phyloP scores from a whole-genome alignment of 2,113 vertebrate genomes.

The Pipra filicauda region DNA sequence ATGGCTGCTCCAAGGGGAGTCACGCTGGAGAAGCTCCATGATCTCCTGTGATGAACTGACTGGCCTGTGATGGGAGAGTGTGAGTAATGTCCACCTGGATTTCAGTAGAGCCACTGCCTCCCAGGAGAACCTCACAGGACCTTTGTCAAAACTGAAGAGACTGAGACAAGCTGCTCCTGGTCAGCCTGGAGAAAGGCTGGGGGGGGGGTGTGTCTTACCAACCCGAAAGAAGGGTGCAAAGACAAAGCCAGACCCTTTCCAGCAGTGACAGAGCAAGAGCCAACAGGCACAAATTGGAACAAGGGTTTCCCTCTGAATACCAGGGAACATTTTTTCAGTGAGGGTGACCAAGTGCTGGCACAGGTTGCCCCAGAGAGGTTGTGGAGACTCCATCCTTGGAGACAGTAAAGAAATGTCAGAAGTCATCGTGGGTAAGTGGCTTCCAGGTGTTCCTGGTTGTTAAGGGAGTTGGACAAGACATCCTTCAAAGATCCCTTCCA shows the following conservation, averaged over 20 bases:
- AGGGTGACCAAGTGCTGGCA: not conserved
- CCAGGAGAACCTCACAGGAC: not conserved
- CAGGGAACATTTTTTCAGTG: no score
- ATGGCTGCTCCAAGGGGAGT: not conserved
- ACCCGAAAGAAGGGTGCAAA: not conserved
- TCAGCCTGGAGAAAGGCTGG: not conserved
- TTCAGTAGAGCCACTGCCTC: not conserved
- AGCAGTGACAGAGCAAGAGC: not conserved
- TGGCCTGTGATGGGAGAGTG: no score
- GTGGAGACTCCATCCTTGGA: not conserved
- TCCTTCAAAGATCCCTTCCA: not conserved
- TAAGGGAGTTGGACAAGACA: not conserved
- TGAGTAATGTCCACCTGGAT: no score
- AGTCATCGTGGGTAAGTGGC: not conserved
- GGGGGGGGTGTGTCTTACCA: no score
- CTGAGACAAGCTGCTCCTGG: not conserved
- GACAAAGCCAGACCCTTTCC: not conserved
- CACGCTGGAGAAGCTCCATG: not conserved
- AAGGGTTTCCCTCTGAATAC: not conserved
- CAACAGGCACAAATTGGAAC: rapidly evolving
- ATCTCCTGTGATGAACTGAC: not conserved
- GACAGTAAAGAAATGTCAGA: not conserved
- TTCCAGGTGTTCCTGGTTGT: not conserved
- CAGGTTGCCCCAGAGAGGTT: not conserved
- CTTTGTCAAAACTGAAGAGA: no score